Percentiles rank a stretch among this genome's conserved stretches.
phyloP scores from a whole-genome alignment of 2,113 vertebrate genomes.

The Craseonycteris thonglongyai region DNA sequence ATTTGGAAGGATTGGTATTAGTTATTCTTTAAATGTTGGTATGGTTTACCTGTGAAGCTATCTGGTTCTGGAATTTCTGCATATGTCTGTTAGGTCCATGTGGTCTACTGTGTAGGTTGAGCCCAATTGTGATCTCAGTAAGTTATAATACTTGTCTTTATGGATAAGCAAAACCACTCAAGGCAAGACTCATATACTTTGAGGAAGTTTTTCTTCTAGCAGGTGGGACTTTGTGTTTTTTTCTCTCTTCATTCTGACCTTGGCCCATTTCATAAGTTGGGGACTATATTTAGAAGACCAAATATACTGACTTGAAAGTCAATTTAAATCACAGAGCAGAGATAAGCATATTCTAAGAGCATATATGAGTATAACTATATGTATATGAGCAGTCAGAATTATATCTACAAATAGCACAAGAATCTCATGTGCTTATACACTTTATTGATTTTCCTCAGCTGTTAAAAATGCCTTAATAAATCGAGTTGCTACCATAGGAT shows the following conservation, averaged over 20 bases:
- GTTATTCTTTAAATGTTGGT: neutral
- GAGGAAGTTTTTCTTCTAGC: neutral
- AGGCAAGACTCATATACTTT: neutral
- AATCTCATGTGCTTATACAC: neutral
- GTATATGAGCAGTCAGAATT: neutral
- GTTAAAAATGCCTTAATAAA: conserved; percentile 53
- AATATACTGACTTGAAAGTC: neutral
- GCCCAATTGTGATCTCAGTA: neutral
- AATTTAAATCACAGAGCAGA: neutral
- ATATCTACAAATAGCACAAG: conserved; percentile 19
- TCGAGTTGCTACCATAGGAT: conserved; percentile 33
- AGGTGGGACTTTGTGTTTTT: neutral
- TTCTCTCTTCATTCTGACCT: neutral
- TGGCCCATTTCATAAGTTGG: neutral
- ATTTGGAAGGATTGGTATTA: neutral
- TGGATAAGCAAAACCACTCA: neutral
- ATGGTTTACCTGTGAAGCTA: neutral
- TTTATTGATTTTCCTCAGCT: conserved; percentile 37
- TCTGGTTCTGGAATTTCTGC: neutral
- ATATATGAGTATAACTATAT: neutral
- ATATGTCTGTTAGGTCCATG: neutral
- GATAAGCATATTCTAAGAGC: neutral
- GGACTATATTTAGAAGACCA: neutral
- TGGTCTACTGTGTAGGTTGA: neutral
- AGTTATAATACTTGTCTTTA: neutral